A percentile compares a stretch with the other conserved stretches of the same genome.
phyloP scores from a whole-genome alignment of 2,113 vertebrate genomes.

The Cyanistes caeruleus region DNA sequence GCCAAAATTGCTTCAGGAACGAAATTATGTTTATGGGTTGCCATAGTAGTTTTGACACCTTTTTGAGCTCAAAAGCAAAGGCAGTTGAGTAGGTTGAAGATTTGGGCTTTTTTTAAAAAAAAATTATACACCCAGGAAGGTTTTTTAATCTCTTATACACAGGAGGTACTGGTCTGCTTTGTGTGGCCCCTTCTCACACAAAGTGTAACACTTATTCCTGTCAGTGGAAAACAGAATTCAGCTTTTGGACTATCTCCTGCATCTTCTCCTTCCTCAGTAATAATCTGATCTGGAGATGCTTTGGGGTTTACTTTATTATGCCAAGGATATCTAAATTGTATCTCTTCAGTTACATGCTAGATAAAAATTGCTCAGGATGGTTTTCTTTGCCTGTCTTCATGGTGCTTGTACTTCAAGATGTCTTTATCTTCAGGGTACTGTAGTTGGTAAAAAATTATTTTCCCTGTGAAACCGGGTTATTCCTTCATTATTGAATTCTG shows the following conservation, averaged over 20 bases:
- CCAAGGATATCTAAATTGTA: slow-evolving; percentile 46
- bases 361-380: not conserved
- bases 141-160: not conserved
- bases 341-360: not conserved
- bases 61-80: not conserved
- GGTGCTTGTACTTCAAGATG: not conserved
- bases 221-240: not conserved
- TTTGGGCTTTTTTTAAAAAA: fast-evolving
- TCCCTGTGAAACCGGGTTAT: not conserved
- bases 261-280: not conserved
- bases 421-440: not conserved
- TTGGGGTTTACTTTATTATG: slow-evolving; percentile 29
- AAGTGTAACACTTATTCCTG: not conserved
- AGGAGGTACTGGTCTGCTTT: not conserved
- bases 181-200: not conserved
- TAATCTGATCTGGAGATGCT: not conserved
- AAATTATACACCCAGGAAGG: not conserved
- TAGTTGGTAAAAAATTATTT: not conserved
- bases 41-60: not conserved
- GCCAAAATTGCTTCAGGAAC: not conserved
- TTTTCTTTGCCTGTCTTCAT: not conserved
- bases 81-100: not conserved
- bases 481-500: not conserved
- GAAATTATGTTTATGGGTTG: not conserved
- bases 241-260: not conserved